Base-by-base conservation (phyloP, 2,888 invertebrate genomes). In the Podabrus alpinus region DNA sequence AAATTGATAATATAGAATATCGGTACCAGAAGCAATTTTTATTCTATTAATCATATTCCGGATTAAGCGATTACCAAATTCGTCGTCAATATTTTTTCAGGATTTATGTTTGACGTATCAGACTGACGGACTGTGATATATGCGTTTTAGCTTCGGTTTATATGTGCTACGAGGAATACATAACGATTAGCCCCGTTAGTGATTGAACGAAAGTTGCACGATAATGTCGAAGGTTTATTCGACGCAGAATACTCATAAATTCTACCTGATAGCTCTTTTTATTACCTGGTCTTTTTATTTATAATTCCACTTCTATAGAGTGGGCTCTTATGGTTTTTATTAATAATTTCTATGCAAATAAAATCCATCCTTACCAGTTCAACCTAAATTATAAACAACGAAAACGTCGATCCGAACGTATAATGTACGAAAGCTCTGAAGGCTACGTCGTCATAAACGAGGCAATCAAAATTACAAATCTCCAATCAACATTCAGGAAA, bases 71-170 rank as follows among this genome's bases (percentile, higher is more conserved):
- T 77, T 77, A 77, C 72, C 69, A 69, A 77, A 74, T 77, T 77
- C 77, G 77, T 77, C 77, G 77, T 77, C 77, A 71, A 79, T 79
- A 77, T 78, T 76, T 77, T 73, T 77, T 66, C 72, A 67, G 73
- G 77, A 79, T 79, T 79, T 78, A 78, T 78, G 76, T 78, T 69
- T 73, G 74, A 76, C 77, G 78, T 77, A 75, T 69, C 75, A 74
- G 75, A 78, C 75, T 77, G 75, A 77, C 78, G 77, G 75, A 70
- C 73, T 72, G 76, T 79, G 79, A 78, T 78, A 76, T 77, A 79
- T 79, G 78, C 77, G 76, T 77, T 72, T 71, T 69, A 76, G 75
- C 71, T 76, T 78, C 77, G 77, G 76, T 78, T 79, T 79, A 77
- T 79, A 79, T 76, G 75, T 72, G 69, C 77, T 76, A 79, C 79